Percentiles rank a stretch among this genome's conserved stretches.
Conservation (phyloP, 2,797 vertebrate species). For the Gallinago solitaria region DNA sequence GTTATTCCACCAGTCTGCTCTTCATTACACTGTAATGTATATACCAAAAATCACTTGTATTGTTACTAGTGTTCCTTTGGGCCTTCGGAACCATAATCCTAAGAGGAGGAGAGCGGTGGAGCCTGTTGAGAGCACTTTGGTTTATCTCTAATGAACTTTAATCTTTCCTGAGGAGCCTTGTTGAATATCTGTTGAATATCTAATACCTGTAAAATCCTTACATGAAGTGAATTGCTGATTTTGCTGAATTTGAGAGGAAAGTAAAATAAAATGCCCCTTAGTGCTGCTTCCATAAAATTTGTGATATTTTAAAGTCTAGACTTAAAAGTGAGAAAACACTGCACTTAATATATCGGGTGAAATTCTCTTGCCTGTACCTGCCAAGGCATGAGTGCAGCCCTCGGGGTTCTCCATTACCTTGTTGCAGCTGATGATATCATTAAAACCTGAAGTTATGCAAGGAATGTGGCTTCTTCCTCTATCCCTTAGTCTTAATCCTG, state of each 20-base stretch:
- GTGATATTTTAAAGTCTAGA: neutral
- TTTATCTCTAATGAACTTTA: neutral
- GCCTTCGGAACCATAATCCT: neutral
- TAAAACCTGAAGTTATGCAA: slow-evolving; percentile 6
- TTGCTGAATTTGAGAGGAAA: neutral
- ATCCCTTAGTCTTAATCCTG: neutral
- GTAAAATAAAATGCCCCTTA: neutral
- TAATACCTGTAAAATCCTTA: neutral
- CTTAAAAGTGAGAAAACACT: neutral
- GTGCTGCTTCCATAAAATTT: neutral
- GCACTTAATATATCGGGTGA: neutral
- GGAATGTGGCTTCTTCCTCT: slow-evolving; percentile 1
- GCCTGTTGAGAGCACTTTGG: neutral
- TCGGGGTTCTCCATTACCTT: neutral
- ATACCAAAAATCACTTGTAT: neutral
- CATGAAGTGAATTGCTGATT: neutral
- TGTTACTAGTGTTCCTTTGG: neutral
- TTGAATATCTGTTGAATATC: neutral
- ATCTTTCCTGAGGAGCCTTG: neutral
- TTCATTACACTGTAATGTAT: neutral
- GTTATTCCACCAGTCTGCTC: neutral
- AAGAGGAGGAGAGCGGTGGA: neutral
- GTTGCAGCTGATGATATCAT: neutral
- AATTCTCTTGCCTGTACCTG: neutral
- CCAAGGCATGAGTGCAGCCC: neutral